phyloP scores from a whole-genome alignment of 2,888 invertebrate species.

The Acanthococcus lagerstroemiae region DNA sequence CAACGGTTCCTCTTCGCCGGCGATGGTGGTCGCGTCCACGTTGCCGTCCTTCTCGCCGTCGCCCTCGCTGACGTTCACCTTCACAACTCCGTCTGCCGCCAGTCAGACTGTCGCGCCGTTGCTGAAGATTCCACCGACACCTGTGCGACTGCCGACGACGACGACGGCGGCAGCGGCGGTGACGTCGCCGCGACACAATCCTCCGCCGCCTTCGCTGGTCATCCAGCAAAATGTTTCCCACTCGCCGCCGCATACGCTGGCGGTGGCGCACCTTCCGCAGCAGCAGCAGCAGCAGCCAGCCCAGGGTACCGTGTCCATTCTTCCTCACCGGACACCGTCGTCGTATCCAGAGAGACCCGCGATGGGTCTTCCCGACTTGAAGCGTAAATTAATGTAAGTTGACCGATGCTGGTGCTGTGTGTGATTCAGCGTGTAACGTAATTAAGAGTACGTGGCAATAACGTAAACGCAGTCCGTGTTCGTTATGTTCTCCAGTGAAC shows the following conservation, averaged over 20 bases:
- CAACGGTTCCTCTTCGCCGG: neutral
- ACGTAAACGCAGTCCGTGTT: no score
- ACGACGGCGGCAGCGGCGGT: conserved; percentile 1
- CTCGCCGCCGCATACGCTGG: conserved; percentile 1
- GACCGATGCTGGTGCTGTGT: no score
- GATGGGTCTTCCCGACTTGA: no score
- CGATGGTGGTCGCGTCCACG: conserved; percentile 7
- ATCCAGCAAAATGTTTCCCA: neutral
- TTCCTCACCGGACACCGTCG: neutral
- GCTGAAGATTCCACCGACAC: conserved; percentile 14
- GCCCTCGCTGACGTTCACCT: conserved; percentile 21
- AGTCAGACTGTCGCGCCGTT: neutral
- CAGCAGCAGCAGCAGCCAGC: neutral
- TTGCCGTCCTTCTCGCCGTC: conserved; percentile 18
- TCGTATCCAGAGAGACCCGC: no score
- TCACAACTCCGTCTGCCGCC: conserved; percentile 11
- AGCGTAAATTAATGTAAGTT: no score
- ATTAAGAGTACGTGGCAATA: no score
- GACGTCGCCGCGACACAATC: conserved; percentile 5
- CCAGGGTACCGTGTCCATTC: neutral
- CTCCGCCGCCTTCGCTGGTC: conserved; percentile 2
- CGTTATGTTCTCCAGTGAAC: no score
- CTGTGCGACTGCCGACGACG: neutral
- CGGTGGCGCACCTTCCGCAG: neutral
- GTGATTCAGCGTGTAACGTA: no score